phyloP scores from a whole-genome alignment of 2,888 invertebrate genomes.

The Lottia scabra region DNA sequence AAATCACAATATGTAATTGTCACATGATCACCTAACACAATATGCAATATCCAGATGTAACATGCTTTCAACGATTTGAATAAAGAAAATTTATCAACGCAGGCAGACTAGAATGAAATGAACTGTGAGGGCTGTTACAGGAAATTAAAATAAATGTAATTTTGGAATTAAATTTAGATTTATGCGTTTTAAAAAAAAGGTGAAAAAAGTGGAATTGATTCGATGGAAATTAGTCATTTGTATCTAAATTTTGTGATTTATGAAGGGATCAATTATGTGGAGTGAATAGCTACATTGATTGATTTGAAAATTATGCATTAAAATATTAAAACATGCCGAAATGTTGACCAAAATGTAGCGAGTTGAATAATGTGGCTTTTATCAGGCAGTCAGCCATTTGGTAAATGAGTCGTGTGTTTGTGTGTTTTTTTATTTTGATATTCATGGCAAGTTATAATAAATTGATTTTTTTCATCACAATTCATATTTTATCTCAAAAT shows the following conservation, averaged over 20 bases:
- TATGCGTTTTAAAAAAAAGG: background rate
- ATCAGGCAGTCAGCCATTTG: background rate
- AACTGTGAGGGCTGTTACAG: no score
- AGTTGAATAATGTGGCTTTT: background rate
- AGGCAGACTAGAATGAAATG: no score
- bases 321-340: background rate
- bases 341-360: background rate
- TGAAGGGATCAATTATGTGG: background rate
- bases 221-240: background rate
- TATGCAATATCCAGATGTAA: no score
- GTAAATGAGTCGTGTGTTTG: background rate
- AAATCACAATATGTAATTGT: no score
- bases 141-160: background rate
- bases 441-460: background rate
- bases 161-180: background rate
- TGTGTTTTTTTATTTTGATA: background rate
- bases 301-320: conserved; percentile 4
- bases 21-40: no score
- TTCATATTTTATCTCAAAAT: no score
- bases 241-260: conserved; percentile 2
- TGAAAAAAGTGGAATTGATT: background rate
- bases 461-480: background rate
- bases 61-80: no score
- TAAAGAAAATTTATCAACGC: no score
- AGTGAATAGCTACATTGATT: background rate